Base-by-base conservation (phyloP, 2,797 vertebrate genomes). In the Moxostoma hubbsi region DNA sequence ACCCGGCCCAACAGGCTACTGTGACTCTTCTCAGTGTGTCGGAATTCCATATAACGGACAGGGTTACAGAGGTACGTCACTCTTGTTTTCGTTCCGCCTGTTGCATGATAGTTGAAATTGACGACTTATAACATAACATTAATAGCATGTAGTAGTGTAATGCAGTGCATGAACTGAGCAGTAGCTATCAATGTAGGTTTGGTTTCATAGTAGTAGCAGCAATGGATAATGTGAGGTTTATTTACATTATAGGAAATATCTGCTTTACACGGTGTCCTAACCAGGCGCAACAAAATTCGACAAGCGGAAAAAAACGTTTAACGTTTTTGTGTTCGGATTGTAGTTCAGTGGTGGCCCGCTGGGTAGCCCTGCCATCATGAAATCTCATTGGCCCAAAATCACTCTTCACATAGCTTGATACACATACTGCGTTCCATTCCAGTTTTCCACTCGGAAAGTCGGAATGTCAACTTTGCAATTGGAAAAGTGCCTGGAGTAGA, bases 11-110 rank as follows among this genome's bases (percentile, higher is more conserved):
- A 85, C 96, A 15, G 98, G 98, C 18, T 98, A 98, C 88, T 98
- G 98, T 47, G 98, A 99, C 89, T 98, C 98, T 5, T 98, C 98
- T 67, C 96, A 97, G 90, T 99, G 98, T 71, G 95, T 97, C 46
- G 97, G 98, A 72, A 98, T 98, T 84, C 96, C 95, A 66, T 99
- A 99, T 94, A 98, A 98, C 0, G 97, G 97, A 24, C 97, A 98
- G 90, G 96, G 96, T 90, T 99, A 98, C 87, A 91, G 90, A 95
- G 97, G 98, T 99, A 94, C 0, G 95, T 91, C 74, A 1, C 10
- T 3, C 16, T 51, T 5, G 7, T 55, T 59, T n/a, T 66, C 66
- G 50, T 64, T 1, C 3, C 43, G 50, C 77, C 55, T 16, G 54
- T 9, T 57, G 55, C 66, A 72, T 67, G 74, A 76, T 13, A 43